A percentile compares a stretch with the other conserved stretches of the same genome.
These are phyloP conservation scores for Epirrhoe alternata DNA, from an alignment of 2,888 invertebrate genomes.

Conservation along the genomic window DNA sequence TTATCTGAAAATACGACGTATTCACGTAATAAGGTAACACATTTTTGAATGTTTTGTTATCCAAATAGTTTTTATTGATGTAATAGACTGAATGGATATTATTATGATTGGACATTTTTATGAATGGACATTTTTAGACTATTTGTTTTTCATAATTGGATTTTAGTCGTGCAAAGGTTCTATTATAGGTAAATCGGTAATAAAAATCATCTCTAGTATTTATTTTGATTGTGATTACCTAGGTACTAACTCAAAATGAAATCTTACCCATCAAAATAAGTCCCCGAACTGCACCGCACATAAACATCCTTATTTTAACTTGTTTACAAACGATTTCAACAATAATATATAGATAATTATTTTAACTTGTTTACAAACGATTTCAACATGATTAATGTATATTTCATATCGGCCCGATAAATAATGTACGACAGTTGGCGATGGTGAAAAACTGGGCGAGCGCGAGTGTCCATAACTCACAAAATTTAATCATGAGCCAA, in stretches of 20 bases:
- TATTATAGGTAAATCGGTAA: no score
- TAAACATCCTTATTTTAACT: conserved; percentile 48
- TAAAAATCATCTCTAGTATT: no score
- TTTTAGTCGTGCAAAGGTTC: no score
- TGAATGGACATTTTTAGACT: no score
- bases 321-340: conserved; percentile 58
- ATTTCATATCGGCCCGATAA: conserved; percentile 69
- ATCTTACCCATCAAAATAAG: background rate
- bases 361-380: conserved; percentile 62
- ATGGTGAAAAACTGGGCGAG: conserved; percentile 64
- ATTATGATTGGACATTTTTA: no score
- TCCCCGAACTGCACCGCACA: background rate
- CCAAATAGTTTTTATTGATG: no score
- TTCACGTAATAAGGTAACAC: background rate
- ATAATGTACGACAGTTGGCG: conserved; percentile 62
- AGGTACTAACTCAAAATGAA: no score
- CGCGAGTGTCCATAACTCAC: conserved; percentile 70
- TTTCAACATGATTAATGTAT: conserved; percentile 65
- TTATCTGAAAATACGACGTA: background rate
- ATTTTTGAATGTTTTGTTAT: no score
- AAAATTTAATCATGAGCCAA: conserved; percentile 72
- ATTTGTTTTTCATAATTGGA: no score
- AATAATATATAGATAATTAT: no score
- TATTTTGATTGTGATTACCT: no score
- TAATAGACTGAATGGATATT: no score